Base-by-base conservation (phyloP, 2,797 vertebrate species). In the Myotis vivesi region DNA sequence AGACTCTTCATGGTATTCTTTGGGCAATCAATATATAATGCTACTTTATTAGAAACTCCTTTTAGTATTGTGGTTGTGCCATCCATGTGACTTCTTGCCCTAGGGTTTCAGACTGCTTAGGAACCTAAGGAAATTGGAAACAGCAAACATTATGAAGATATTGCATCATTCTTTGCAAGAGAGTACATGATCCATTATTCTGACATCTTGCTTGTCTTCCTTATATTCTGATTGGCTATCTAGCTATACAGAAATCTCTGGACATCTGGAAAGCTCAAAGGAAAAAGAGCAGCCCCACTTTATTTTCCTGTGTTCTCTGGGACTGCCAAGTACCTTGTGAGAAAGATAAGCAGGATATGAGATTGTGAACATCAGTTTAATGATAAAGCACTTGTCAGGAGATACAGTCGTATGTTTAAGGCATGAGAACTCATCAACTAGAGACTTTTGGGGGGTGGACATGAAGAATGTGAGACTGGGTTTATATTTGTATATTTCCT, bases 101-200 rank as follows among this genome's bases (percentile, higher is more conserved):
- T 82, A 77, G 68, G 36, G 72, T 92, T 94, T 97, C 62, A 94
- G 80, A 97, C 96, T 68, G 69, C 64, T 96, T 93, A 89, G 87
- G 93, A 97, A 97, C 86, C 76, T 46, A 96, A 79, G 91, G 71
- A 96, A 96, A 95, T 77, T 85, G 72, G 82, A 95, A 96, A 92
- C 30, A 86, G 64, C 8, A 82, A 62, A 49, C 66, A 10, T 28
- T 97, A 86, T 53, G 25, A 88, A 93, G 82, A 90, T 49, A n/a
- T 38, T 89, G 57, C 73, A 64, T 96, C 97, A 89, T 90, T 97
- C 77, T 76, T 38, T 96, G 91, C 64, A 92, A 83, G 92, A 87
- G 57, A n/a, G 72, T 73, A 68, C 97, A 96, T 91, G 38, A 96
- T 98, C 95, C 94, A 93, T 97, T 98, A 90, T 95, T 96, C 96